These are phyloP conservation scores for Alfaro cultratus DNA, from an alignment of 2,797 vertebrate species.

Conservation along the genomic window DNA sequence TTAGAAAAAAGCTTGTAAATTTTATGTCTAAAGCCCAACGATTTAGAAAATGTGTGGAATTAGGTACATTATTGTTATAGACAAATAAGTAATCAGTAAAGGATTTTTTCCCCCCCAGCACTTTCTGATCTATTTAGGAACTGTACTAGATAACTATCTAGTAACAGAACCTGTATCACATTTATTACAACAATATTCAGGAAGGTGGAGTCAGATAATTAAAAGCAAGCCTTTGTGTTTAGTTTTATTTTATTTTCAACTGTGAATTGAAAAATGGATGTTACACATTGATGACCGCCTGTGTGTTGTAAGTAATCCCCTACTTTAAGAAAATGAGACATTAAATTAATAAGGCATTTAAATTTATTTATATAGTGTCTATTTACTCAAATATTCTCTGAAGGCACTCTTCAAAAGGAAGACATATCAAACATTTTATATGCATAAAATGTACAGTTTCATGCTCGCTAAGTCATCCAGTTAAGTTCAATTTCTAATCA, in stretches of 20 bases:
- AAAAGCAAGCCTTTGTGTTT: neutral
- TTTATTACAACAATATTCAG: neutral
- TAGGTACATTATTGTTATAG: neutral
- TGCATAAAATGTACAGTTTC: neutral
- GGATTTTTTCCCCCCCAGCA: neutral
- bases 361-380: neutral
- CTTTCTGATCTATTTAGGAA: neutral
- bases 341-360: neutral
- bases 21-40: neutral
- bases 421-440: neutral
- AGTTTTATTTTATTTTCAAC: neutral
- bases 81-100: neutral
- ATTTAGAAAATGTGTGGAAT: neutral
- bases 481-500: neutral
- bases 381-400: neutral
- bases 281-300: neutral
- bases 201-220: neutral
- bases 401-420: neutral
- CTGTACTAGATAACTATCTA: neutral
- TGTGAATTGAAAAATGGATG: neutral
- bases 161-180: neutral
- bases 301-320: neutral
- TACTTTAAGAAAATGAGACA: neutral
- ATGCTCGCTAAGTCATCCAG: neutral
- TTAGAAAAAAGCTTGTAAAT: neutral